These are phyloP conservation scores for Sakesphorus luctuosus DNA, from an alignment of 2,113 vertebrate species.

Conservation along the genomic window DNA sequence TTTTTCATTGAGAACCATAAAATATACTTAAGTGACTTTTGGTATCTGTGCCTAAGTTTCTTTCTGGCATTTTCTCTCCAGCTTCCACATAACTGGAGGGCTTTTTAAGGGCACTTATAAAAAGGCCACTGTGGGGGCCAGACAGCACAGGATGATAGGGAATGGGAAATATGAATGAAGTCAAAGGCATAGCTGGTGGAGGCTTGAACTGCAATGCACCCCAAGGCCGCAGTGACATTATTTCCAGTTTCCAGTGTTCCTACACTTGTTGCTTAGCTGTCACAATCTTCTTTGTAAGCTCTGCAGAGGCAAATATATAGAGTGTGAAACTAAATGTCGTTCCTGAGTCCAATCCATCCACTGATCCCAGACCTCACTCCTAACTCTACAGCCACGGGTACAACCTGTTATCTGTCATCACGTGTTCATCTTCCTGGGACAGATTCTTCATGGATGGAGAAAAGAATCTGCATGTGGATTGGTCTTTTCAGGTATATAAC, in stretches of 20 bases:
- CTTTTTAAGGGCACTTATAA: neutral
- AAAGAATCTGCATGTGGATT: neutral
- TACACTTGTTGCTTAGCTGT: neutral
- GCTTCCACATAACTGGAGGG: neutral
- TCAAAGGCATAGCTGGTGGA: neutral
- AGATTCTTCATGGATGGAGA: neutral
- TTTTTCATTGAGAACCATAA: neutral
- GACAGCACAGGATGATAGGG: neutral
- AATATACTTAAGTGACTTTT: neutral
- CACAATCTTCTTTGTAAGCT: neutral
- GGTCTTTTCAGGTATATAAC: neutral
- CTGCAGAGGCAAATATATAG: neutral
- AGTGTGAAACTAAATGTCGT: neutral
- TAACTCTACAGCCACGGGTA: neutral
- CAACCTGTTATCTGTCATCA: neutral
- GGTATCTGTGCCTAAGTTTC: neutral
- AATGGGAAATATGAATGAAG: neutral
- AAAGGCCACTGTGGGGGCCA: accelerated
- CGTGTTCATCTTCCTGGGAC: neutral
- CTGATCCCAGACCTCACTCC: neutral
- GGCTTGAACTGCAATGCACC: neutral
- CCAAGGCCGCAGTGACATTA: neutral
- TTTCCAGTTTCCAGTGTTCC: neutral
- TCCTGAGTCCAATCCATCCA: accelerated
- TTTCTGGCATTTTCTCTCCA: neutral